phyloP scores from a whole-genome alignment of 2,113 vertebrate species.

The Cyanoderma ruficeps region DNA sequence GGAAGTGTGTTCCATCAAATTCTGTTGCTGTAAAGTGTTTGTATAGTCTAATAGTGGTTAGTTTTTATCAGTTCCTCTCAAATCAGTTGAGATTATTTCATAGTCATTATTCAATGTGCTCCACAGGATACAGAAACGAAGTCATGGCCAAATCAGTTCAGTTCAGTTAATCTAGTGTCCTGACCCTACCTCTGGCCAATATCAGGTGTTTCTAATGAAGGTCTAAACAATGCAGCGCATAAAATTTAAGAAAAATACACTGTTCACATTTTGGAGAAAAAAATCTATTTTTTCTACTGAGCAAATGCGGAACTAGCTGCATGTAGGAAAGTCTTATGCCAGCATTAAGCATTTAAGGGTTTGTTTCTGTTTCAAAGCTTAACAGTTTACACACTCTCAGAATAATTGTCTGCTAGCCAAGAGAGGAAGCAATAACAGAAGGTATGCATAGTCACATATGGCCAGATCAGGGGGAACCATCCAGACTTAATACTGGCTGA shows the following conservation, averaged over 20 bases:
- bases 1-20: neutral
- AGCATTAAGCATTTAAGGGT: neutral
- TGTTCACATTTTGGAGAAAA: neutral
- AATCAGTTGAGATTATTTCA: neutral
- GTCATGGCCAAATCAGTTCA: neutral
- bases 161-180: neutral
- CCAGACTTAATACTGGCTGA: neutral
- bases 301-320: neutral
- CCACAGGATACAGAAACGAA: neutral
- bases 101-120: neutral
- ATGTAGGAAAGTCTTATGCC: neutral
- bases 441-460: slow-evolving; percentile 5
- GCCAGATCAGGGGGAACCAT: slow-evolving; percentile 8
- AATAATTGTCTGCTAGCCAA: neutral
- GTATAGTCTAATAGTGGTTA: neutral
- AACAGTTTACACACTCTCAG: neutral
- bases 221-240: neutral
- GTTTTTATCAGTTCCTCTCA: neutral
- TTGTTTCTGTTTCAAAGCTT: neutral
- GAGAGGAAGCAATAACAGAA: slow-evolving; percentile 48
- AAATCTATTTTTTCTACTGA: neutral
- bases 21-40: neutral
- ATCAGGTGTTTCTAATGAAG: neutral
- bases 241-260: neutral
- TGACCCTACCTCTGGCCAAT: neutral